Evolutionary conservation across 2,888 invertebrate species (phyloP).

Genomic region (Tetrapedia diversipes): DNA sequence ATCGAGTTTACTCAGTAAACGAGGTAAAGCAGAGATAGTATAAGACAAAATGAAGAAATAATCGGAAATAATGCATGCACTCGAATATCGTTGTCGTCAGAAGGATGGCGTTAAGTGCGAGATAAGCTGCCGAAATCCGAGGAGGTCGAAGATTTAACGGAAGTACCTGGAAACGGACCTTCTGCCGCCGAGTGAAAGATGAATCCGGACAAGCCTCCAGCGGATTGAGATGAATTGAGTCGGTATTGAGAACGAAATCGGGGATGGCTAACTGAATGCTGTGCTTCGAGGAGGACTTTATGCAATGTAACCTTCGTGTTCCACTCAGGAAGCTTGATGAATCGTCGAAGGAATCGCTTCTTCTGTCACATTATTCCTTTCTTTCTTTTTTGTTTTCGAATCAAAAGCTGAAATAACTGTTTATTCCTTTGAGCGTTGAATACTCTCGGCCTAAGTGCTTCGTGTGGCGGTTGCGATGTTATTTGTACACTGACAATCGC

Average conservation of each 20-base stretch:
- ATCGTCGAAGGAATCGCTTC: not conserved
- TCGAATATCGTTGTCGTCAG: not conserved
- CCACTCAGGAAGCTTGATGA: not conserved
- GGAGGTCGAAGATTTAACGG: conserved; percentile 3
- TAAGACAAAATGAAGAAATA: no score
- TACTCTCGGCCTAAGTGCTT: no score
- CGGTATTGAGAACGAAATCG: conserved; percentile 3
- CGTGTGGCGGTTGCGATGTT: no score
- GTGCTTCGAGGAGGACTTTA: not conserved
- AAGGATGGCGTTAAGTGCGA: not conserved
- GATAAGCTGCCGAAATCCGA: not conserved
- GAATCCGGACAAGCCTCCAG: not conserved
- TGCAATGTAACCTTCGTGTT: not conserved
- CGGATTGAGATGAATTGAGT: conserved; percentile 16
- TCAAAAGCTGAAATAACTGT: not conserved
- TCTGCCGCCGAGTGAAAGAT: not conserved
- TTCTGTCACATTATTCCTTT: not conserved
- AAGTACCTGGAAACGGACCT: conserved; percentile 3
- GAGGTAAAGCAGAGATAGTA: no score
- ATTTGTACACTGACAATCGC: no score
- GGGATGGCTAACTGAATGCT: not conserved
- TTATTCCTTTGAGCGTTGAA: no score
- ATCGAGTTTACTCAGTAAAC: no score
- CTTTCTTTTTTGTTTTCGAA: no score
- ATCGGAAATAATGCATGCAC: no score